phyloP scores from a whole-genome alignment of 2,888 invertebrate genomes.

The Crematogaster levior region DNA sequence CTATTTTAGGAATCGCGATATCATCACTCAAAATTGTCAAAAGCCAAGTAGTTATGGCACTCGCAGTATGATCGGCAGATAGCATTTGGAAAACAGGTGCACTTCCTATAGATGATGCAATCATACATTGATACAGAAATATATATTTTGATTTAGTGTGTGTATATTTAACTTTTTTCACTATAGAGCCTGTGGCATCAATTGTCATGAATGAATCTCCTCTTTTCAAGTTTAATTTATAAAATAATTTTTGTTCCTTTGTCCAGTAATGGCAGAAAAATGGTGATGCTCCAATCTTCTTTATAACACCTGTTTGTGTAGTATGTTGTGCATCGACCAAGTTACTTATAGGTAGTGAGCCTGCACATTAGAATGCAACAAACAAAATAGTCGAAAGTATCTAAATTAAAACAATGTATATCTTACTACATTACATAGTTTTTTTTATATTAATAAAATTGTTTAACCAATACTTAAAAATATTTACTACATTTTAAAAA shows the following conservation, averaged over 20 bases:
- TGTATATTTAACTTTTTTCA: neutral
- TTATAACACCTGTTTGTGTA: neutral
- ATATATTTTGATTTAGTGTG: neutral
- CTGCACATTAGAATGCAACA: too few species aligned
- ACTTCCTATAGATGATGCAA: neutral
- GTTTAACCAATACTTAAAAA: too few species aligned
- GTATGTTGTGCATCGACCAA: neutral
- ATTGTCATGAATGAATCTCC: neutral
- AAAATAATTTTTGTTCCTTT: neutral
- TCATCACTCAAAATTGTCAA: neutral
- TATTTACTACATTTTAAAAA: too few species aligned
- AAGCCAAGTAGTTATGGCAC: neutral
- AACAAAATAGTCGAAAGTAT: too few species aligned
- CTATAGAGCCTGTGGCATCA: neutral
- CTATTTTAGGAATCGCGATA: neutral
- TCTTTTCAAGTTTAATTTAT: neutral
- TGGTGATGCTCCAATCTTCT: neutral
- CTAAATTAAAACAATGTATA: too few species aligned
- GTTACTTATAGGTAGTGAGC: neutral
- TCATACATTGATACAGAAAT: neutral
- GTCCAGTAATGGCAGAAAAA: neutral
- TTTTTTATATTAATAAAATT: too few species aligned
- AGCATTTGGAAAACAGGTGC: constrained; percentile 11
- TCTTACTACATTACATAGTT: too few species aligned
- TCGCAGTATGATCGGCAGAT: neutral